Evolutionary conservation across 1,140 invertebrate genomes (phyloP), one percentile per base, ranked within the genome.

Genomic region (Drosophila arizonae): DNA sequence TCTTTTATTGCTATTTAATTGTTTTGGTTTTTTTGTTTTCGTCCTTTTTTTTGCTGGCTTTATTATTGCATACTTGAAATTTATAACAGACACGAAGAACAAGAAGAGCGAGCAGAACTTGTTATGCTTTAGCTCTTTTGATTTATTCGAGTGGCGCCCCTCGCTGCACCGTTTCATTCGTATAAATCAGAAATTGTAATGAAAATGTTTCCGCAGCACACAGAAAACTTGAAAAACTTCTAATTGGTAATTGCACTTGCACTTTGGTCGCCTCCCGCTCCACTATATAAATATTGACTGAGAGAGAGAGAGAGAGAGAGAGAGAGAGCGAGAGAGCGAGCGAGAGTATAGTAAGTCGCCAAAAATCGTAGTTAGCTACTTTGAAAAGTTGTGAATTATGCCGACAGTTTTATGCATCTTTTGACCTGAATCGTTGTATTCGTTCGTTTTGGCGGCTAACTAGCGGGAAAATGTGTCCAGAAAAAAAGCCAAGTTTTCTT

Each of bases 181-280:
- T 63, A 82, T 82, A 82, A 82, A 82, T 82, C 72, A 82, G 51
- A 76, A 84, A 79, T 66, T 46, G 80, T 68, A 76, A 82, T 84
- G 69, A 82, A 79, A 82, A 72, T 73, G 56, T 72, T 84, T 84
- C 64, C 80, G 66, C 60, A 60, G 48, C 64, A 69, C 58, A 72
- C 60, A 62, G 55, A 69, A 33, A 54, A 61, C 61, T 24, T 43
- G 50, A 60, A 84, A 85, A 84, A 85, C 72, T 85, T 84, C 60
- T 84, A 84, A 85, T 85, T 84, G 81, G 72, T 82, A 82, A 82
- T 82, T 84, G 72, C 76, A 72, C 73, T 69, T 76, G 58, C 63
- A 76, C 64, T 69, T 17, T 3, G n/a, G 24, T 13, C 17, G 3
- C 39, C 13, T 5, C 60, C 9, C 0, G 3, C 13, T 9, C 24